Base-by-base conservation (phyloP, 2,888 invertebrate genomes). In the Ptilodon capucinus region DNA sequence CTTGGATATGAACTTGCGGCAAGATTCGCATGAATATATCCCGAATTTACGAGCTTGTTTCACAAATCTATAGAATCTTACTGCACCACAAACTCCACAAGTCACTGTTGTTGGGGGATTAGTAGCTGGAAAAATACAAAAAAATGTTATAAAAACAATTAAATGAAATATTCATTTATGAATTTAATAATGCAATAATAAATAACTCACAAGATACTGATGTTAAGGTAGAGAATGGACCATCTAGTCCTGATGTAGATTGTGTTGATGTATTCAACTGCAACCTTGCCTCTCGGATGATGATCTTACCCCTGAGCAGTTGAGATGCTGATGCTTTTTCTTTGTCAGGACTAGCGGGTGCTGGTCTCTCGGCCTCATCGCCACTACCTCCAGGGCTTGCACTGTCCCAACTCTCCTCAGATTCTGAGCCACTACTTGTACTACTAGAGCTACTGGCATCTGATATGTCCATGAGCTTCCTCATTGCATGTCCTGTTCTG, bases 1-100 rank as follows among this genome's bases (percentile, higher is more conserved):
- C 78, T 96, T 95, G 14, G 95, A 94, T 71, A 97, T 96, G 81
- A 97, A 97, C 79, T 96, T 96, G 42, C 96, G 92, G 80, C 97
- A 97, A 7, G 95, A 94, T 76, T 96, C 96, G 81, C 97, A 97
- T 60, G 96, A 95, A 72, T 94, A 94, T 53, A 96, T 95, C 23
- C 97, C 97, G 79, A 96, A 96, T 77, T 96, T 97, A 51, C 95
- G 92, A 18, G 96, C 95, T 85, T 96, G 95, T 70, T 94, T 94
- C 8, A 95, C 93, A 77, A 95, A 95, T 72, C 95, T 94, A 80
- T 94, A 94, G 76, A 94, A 95, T 42, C 96, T 92, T 32, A 95
- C 93, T 35, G 95, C 95, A 34, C 95, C 95, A 79, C 96, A 96
- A 28, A 96, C 95, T 45, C 95, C 95, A 81, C 96, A 96, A 30